Evolutionary conservation across 2,888 invertebrate species (phyloP), one percentile per base, ranked within the genome.

Genomic region (Ctenicera cuprea): DNA sequence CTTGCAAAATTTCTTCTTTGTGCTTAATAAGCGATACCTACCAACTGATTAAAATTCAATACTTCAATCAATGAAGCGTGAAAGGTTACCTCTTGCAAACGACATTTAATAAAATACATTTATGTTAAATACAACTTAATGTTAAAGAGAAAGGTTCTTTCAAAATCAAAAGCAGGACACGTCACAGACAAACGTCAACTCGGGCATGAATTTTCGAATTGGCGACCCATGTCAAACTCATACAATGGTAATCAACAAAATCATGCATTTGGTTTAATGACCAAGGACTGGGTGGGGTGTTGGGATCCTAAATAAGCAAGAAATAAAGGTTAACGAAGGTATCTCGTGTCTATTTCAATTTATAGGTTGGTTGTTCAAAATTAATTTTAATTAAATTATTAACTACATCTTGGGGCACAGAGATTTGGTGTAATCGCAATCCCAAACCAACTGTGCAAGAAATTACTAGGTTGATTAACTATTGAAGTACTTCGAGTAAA

Each of bases 31-130:
- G 2, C 5, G 26, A 26, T 5, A 26, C 26, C 26, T 26, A 26
- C 26, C 2, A 26, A 2, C 5, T 26, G 26, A 26, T 26, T 26
- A 26, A 26, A 26, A 3, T 26, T 43, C 14, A 14, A 45, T 45
- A 45, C 7, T 4, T 18, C 18, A 9, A 45, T 45, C 45, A 45
- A 45, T 45, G 18, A 45, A 45, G 18, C 45, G 45, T 45, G 45
- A 45, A 45, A 45, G 45, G 45, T 45, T 7, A 45, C 18, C 18
- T 45, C 14, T 50, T 50, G 22, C 11, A 50, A 50, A 50, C 20
- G 50, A 50, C 50, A 22, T 22, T 50, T 22, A 18, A 9, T 9
- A 33, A 38, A 50, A 50, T 22, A 22, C 11, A 50, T 11, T 50
- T 22, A 22, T 50, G 22, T 9, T 50, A 50, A 50, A 50, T 22